Evolutionary conservation across 2,888 invertebrate species (phyloP), one percentile per base, ranked within the genome.

Genomic region (Andrena minutula): DNA sequence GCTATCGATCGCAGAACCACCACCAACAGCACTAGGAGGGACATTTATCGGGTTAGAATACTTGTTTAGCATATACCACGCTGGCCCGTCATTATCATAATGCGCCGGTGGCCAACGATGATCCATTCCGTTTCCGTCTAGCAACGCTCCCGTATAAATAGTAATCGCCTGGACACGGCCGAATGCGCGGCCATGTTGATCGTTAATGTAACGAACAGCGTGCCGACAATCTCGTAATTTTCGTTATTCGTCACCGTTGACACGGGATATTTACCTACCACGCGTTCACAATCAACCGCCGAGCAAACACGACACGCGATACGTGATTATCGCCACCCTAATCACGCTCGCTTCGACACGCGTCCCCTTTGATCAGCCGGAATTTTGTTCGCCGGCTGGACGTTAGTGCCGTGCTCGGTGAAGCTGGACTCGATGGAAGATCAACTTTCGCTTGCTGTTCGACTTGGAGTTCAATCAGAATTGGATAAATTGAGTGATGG

Each of bases 141-240:
- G 23, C 32, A 8, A 30, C 20, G 51, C 56, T 23, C 56, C 28
- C 68, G 58, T 77, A 76, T 74, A 82, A 82, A 83, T 82, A 78
- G 66, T 74, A 60, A 65, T 58, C 58, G 32, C 53, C 41, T 41
- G 56, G 53, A 56, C 51, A 56, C 20, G 16, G 32, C 41, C 64
- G 23, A 72, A 71, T 71, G 71, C 71, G 23, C 47, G 12, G 65
- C 41, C 49, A 53, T 70, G 81, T 83, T 76, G 66, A 82, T 84
- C 72, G 75, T 74, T 69, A 82, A 79, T 82, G 73, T 75, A 84
- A 84, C 84, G 75, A 83, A 84, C 78, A 74, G 76, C 68, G 70
- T 70, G 84, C 68, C 69, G 82, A 71, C 80, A 74, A 64, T 84
- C 76, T 69, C 79, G 70, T 82, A 84, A 85, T 75, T 85, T 74